These are phyloP conservation scores for Cyrtodaria siliqua DNA, from an alignment of 2,888 invertebrate genomes.

Conservation along the genomic window DNA sequence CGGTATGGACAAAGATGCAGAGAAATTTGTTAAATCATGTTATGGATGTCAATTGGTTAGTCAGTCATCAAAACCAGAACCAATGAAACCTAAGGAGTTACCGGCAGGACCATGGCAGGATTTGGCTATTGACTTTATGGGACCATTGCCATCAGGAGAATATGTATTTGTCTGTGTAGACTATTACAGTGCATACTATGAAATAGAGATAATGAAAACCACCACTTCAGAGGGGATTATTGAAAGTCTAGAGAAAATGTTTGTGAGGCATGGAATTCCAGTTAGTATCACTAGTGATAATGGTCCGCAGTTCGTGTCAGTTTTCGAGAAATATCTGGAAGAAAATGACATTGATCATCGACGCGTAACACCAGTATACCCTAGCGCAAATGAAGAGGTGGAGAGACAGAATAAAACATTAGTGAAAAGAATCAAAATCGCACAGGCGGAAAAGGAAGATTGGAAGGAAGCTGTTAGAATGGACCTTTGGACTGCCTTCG, in stretches of 20 bases:
- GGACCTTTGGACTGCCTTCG: too few species aligned
- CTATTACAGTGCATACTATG: slow-evolving; percentile 62
- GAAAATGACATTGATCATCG: slow-evolving; percentile 47
- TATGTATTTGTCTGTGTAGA: slow-evolving; percentile 57
- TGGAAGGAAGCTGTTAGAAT: too few species aligned
- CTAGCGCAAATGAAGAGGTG: slow-evolving; percentile 61
- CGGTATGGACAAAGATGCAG: slow-evolving; percentile 51
- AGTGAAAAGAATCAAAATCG: slow-evolving; percentile 59
- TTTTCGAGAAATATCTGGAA: slow-evolving; percentile 40
- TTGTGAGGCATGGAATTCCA: slow-evolving; percentile 15
- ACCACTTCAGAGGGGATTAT: slow-evolving; percentile 4
- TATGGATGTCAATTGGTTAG: slow-evolving; percentile 43
- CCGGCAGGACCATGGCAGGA: slow-evolving; percentile 57
- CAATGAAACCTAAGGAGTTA: slow-evolving; percentile 37
- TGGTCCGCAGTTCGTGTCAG: slow-evolving; percentile 50
- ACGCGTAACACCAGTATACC: slow-evolving; percentile 45
- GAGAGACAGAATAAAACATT: slow-evolving; percentile 61
- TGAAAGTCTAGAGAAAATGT: slow-evolving; percentile 9
- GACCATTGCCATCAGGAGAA: slow-evolving; percentile 36
- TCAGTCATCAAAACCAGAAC: slow-evolving; percentile 30
- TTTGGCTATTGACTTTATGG: slow-evolving; percentile 44
- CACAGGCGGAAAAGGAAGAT: slow-evolving; percentile 39
- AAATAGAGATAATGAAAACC: slow-evolving; percentile 33
- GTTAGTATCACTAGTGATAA: slow-evolving; percentile 46
- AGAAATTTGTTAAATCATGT: slow-evolving; percentile 43